Conservation (phyloP, 2,113 vertebrate species). For the Carollia perspicillata region DNA sequence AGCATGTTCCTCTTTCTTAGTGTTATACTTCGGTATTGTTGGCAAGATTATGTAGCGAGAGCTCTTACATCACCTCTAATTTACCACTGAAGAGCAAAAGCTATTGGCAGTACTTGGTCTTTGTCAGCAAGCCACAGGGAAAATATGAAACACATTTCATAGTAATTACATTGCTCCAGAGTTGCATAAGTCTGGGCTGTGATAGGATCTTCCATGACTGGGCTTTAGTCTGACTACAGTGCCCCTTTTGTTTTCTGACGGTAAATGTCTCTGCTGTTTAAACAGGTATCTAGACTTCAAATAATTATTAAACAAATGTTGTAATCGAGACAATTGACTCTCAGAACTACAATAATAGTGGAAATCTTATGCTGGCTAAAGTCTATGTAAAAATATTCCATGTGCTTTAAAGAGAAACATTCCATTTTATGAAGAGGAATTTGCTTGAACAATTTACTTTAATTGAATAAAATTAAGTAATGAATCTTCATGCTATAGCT, state of each 20-base stretch:
- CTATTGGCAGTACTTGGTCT: background rate
- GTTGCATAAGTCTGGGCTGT: background rate
- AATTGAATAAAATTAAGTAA: conserved; percentile 18
- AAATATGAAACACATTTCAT: background rate
- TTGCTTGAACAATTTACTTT: conserved; percentile 30
- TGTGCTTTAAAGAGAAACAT: background rate
- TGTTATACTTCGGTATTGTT: background rate
- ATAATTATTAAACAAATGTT: background rate
- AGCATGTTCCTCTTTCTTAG: background rate
- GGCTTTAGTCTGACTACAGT: background rate
- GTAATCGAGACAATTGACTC: background rate
- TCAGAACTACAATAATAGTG: background rate
- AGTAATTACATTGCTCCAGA: background rate
- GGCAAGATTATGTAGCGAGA: background rate
- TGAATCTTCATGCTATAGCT: background rate
- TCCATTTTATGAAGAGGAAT: conserved; percentile 26
- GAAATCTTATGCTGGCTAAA: background rate
- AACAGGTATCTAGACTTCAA: conserved; percentile 1
- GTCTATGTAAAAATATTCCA: background rate
- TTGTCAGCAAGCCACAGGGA: background rate
- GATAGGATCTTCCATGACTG: background rate
- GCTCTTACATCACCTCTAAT: background rate
- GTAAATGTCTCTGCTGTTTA: background rate
- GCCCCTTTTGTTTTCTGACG: background rate
- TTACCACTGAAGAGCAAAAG: background rate